These are phyloP conservation scores for Melanostoma mellinum DNA, from an alignment of 2,888 invertebrate genomes.

Conservation along the genomic window DNA sequence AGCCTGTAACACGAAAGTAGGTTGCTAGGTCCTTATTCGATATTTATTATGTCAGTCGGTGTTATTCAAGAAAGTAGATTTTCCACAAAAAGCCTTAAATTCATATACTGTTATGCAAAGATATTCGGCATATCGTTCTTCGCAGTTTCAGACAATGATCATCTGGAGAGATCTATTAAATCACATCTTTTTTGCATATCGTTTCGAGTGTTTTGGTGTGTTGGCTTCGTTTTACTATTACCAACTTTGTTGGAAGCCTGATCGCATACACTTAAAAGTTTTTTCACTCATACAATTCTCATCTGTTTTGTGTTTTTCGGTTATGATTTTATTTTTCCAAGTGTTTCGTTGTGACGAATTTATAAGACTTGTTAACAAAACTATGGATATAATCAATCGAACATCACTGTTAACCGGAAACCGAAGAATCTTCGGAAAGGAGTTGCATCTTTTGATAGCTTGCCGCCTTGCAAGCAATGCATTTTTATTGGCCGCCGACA, in stretches of 20 bases:
- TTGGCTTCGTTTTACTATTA: background rate
- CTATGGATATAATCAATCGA: slow-evolving; percentile 21
- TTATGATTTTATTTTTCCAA: slow-evolving; percentile 19
- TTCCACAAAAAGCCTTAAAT: slow-evolving; percentile 19
- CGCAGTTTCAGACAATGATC: background rate
- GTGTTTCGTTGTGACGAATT: slow-evolving; percentile 13
- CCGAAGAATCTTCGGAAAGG: slow-evolving; percentile 20
- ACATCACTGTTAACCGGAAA: slow-evolving; percentile 18
- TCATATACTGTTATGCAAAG: slow-evolving; percentile 48
- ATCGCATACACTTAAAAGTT: background rate
- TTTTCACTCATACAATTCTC: background rate
- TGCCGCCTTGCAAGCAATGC: background rate
- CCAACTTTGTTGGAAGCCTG: background rate
- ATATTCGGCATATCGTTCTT: slow-evolving; percentile 49
- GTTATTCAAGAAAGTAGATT: slow-evolving; percentile 17
- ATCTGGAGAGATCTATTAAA: background rate
- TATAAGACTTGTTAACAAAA: slow-evolving; percentile 17
- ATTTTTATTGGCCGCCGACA: background rate
- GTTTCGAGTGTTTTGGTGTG: slow-evolving; percentile 12
- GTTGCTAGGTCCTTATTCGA: background rate
- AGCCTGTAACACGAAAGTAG: too few relatives aligned
- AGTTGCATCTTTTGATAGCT: slow-evolving; percentile 18
- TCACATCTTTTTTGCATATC: slow-evolving; percentile 19
- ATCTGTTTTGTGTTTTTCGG: background rate
- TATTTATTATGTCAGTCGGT: slow-evolving; percentile 16